phyloP scores from a whole-genome alignment of 1,140 invertebrate genomes.

The Zophobas morio region DNA sequence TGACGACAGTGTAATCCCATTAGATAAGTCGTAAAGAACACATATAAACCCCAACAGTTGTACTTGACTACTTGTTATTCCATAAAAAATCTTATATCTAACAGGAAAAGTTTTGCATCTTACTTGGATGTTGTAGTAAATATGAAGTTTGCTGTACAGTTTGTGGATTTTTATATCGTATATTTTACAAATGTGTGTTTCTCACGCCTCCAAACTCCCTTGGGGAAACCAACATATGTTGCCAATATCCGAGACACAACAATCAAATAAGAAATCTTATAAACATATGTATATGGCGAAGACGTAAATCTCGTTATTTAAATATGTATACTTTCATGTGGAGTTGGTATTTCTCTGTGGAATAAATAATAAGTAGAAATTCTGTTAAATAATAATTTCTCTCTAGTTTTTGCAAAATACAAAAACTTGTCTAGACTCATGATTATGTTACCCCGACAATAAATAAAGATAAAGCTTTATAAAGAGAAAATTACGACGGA shows the following conservation, averaged over 20 bases:
- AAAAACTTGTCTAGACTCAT: constrained; percentile 31
- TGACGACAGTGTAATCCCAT: no score
- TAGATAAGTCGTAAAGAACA: no score
- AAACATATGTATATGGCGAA: constrained; percentile 52
- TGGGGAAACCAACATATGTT: constrained; percentile 45
- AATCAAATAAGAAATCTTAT: constrained; percentile 54
- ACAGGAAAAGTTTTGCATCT: background rate
- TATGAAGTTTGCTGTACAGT: constrained; percentile 32
- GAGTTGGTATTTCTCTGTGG: background rate
- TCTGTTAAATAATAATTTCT: background rate
- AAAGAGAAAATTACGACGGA: constrained; percentile 25
- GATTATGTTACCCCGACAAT: background rate
- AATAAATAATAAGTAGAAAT: background rate
- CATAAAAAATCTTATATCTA: constrained; percentile 1
- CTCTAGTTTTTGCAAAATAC: background rate
- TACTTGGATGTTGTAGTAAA: background rate
- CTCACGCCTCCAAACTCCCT: constrained; percentile 48
- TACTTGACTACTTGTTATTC: background rate
- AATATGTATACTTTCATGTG: constrained; percentile 38
- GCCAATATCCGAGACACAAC: constrained; percentile 52
- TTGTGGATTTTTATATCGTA: constrained; percentile 38
- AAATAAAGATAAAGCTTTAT: background rate
- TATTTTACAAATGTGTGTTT: constrained; percentile 50
- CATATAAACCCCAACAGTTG: no score
- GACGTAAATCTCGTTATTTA: constrained; percentile 39